Conservation (phyloP, 2,797 vertebrate species). For the Orestias chungarensis region DNA sequence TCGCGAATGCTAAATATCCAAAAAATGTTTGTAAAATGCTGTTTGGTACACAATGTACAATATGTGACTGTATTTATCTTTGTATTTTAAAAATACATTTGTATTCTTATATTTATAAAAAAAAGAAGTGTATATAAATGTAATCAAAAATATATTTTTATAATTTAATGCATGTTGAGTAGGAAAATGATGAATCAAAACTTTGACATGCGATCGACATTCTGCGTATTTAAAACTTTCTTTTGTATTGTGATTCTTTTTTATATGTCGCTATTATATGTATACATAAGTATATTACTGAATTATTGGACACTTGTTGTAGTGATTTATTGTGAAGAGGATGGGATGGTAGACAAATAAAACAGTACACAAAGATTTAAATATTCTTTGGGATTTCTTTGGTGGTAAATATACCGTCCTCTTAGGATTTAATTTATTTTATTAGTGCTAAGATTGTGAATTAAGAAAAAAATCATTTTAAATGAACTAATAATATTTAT, state of each 20-base stretch:
- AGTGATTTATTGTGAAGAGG: constrained; percentile 60
- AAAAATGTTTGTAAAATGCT: constrained; percentile 90
- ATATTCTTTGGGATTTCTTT: no score
- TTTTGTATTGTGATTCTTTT: constrained; percentile 75
- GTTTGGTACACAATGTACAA: constrained; percentile 91
- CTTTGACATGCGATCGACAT: constrained; percentile 73
- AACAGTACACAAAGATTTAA: constrained; percentile 40
- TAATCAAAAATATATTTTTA: constrained; percentile 98
- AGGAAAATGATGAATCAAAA: constrained; percentile 77
- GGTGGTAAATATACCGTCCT: no score
- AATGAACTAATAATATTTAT: no score
- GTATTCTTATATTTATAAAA: constrained; percentile 96
- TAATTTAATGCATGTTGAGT: constrained; percentile 87
- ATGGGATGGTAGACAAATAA: constrained; percentile 59
- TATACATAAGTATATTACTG: constrained; percentile 73
- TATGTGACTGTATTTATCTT: constrained; percentile 99
- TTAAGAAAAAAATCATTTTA: no score
- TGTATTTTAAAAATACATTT: constrained; percentile 99
- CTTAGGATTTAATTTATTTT: no score
- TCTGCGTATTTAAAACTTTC: constrained; percentile 71
- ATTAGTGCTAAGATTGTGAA: no score
- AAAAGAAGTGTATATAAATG: constrained; percentile 82
- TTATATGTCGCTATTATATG: constrained; percentile 67
- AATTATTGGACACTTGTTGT: constrained; percentile 67
- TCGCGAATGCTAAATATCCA: constrained; percentile 98